A percentile compares a stretch with the other conserved stretches of the same genome.
phyloP scores from a whole-genome alignment of 2,797 vertebrate species.

The Chaetodon trifasciatus region DNA sequence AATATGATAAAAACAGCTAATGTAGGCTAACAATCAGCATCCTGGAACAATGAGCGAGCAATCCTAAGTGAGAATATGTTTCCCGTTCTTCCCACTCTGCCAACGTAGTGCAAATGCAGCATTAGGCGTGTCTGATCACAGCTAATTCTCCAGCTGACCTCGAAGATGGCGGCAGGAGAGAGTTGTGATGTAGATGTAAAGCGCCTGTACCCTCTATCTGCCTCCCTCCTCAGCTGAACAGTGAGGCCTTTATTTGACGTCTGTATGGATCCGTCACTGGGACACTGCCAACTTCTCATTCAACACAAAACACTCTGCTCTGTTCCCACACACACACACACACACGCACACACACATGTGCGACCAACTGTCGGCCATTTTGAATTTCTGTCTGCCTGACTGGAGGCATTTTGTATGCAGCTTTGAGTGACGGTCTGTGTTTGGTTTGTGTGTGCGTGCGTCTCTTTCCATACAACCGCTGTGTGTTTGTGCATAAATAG shows the following conservation, averaged over 20 bases:
- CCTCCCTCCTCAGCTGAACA: conserved; percentile 55
- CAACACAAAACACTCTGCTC: conserved; percentile 69
- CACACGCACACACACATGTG: conserved; percentile 28
- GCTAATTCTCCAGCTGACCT: conserved; percentile 18
- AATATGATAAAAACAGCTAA: background rate
- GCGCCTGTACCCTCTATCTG: conserved; percentile 35
- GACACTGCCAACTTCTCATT: conserved; percentile 75
- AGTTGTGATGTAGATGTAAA: conserved; percentile 11
- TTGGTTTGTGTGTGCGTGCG: conserved; percentile 44
- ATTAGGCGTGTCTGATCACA: background rate
- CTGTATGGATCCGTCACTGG: conserved; percentile 72
- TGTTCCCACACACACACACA: conserved; percentile 36
- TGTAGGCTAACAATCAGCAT: background rate
- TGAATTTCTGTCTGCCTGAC: conserved; percentile 69
- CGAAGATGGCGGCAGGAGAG: conserved; percentile 45
- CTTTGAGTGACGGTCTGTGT: conserved; percentile 67
- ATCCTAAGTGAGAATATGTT: background rate
- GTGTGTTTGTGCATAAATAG: conserved; percentile 55
- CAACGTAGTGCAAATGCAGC: background rate
- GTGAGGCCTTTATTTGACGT: conserved; percentile 68
- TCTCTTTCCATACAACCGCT: conserved; percentile 35
- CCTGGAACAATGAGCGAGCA: background rate
- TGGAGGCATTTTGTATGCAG: conserved; percentile 75
- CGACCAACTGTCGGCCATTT: conserved; percentile 71
- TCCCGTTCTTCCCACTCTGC: background rate